A percentile compares a stretch with the other conserved stretches of the same genome.
Conservation (phyloP, 2,113 vertebrate genomes). For the Isichthys henryi region DNA sequence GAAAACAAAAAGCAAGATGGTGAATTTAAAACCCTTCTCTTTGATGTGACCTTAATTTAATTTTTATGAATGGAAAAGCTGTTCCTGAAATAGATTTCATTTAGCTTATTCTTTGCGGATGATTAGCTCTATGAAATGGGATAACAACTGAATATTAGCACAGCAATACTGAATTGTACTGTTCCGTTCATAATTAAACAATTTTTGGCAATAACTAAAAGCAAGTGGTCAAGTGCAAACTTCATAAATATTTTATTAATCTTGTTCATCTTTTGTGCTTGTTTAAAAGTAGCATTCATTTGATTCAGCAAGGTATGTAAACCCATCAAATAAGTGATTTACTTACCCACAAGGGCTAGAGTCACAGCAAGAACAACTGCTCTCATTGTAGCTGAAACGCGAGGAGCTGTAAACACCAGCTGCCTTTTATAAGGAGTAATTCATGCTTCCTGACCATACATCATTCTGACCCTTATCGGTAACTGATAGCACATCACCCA, state of each 20-base stretch:
- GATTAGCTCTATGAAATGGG: background rate
- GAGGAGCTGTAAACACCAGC: background rate
- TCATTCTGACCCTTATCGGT: background rate
- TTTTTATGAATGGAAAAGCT: background rate
- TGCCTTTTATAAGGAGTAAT: background rate
- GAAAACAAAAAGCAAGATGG: background rate
- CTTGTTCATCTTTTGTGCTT: background rate
- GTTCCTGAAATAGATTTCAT: background rate
- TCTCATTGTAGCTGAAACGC: constrained; percentile 60
- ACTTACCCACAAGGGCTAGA: constrained; percentile 73
- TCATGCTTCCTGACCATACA: background rate
- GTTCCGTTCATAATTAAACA: background rate
- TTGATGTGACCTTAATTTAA: background rate
- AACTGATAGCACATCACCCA: background rate
- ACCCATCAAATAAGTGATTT: background rate
- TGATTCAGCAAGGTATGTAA: background rate
- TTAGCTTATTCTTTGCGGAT: background rate
- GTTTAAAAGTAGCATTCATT: background rate
- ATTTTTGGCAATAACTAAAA: background rate
- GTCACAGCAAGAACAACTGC: constrained; percentile 59
- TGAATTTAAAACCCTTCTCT: background rate
- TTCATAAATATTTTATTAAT: background rate
- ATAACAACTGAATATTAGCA: background rate
- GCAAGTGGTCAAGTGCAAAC: background rate
- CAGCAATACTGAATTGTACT: background rate